Percentiles rank a stretch among this genome's conserved stretches.
phyloP scores from a whole-genome alignment of 2,888 invertebrate species.

The Diadegma fenestrale region DNA sequence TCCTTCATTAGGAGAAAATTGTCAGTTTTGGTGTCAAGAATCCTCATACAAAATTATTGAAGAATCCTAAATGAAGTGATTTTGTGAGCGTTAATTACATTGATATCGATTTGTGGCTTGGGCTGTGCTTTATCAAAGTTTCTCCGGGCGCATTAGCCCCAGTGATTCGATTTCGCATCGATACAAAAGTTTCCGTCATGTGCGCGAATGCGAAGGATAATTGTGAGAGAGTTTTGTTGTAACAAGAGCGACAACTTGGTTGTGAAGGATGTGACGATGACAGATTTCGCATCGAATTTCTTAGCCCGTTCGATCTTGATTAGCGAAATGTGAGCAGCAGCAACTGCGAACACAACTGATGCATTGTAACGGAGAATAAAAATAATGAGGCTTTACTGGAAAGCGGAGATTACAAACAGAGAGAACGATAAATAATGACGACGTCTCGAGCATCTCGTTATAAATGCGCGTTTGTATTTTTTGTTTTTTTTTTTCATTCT shows the following conservation, averaged over 20 bases:
- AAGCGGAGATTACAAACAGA: constrained; percentile 14
- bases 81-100: constrained; percentile 38
- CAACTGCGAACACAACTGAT: neutral
- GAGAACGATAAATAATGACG: constrained; percentile 37
- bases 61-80: no score
- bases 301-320: constrained; percentile 8
- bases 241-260: constrained; percentile 38
- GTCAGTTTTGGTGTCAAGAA: no score
- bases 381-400: constrained; percentile 9
- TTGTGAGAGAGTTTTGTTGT: neutral
- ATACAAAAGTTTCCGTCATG: constrained; percentile 21
- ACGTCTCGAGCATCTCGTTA: constrained; percentile 36
- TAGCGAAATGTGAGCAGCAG: constrained; percentile 27
- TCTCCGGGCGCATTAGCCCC: neutral
- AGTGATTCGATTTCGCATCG: constrained; percentile 30
- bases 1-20: no score
- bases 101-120: constrained; percentile 13
- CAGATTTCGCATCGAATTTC: constrained; percentile 38
- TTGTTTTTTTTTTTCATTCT: constrained; percentile 29
- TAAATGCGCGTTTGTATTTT: constrained; percentile 7
- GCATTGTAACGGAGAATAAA: neutral
- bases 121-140: neutral
- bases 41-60: no score
- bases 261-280: constrained; percentile 19
- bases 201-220: neutral